Evolutionary conservation across 2,113 vertebrate species (phyloP).

Genomic region (Rhinopomastus cyanomelas): DNA sequence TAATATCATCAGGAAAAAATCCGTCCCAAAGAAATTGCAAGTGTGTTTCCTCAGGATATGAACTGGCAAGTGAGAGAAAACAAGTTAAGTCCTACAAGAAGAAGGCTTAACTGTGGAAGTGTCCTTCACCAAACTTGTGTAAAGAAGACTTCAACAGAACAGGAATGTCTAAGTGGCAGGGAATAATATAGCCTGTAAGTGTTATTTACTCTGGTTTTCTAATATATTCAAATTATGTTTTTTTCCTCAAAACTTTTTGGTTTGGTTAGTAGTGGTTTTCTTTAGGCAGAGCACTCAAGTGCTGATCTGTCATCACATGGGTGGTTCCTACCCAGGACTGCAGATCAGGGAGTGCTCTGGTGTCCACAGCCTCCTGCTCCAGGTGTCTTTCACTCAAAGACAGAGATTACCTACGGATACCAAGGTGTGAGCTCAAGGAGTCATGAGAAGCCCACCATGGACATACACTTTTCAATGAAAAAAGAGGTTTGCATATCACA

Average conservation of each 20-base stretch:
- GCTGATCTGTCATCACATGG: not conserved
- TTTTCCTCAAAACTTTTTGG: not conserved
- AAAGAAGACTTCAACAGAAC: not conserved
- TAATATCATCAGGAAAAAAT: not conserved
- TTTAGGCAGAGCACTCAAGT: not conserved
- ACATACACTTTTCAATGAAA: not conserved
- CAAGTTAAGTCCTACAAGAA: not conserved
- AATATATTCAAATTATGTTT: not conserved
- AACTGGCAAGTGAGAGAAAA: not conserved
- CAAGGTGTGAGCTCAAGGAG: not conserved
- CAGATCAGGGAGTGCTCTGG: not conserved
- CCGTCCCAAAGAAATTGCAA: not conserved
- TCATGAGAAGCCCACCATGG: not conserved
- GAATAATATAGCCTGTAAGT: not conserved
- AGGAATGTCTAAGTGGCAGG: not conserved
- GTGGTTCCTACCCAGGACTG: not conserved
- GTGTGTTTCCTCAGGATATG: not conserved
- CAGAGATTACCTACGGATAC: not conserved
- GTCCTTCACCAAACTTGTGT: not conserved
- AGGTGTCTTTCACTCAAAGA: not conserved
- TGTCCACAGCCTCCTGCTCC: not conserved
- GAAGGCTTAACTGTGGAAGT: not conserved
- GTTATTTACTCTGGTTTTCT: not conserved
- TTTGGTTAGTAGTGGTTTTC: not conserved
- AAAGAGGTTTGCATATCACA: not conserved